These are phyloP conservation scores for Porites lobata DNA, from an alignment of 92 coral and sea anemone genomes.

Conservation along the genomic window DNA sequence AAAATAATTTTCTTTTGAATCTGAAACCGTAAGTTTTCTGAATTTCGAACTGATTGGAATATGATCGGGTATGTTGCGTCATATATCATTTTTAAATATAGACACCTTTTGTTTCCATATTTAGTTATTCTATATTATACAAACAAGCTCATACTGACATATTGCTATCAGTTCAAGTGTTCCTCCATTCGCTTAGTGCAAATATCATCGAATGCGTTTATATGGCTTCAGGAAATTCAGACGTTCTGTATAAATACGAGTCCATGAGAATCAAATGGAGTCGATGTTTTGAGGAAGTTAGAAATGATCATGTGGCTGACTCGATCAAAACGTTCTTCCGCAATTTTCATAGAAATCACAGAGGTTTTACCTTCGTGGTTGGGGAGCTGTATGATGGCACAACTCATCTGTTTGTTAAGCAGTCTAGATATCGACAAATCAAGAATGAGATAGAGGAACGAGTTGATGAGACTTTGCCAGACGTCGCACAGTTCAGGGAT, in stretches of 20 bases:
- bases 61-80: no score
- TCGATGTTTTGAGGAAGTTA: conserved; percentile 11
- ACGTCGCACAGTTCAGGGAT: conserved; percentile 29
- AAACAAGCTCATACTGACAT: background rate
- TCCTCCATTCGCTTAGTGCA: background rate
- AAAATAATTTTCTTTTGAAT: no score
- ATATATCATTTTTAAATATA: no score
- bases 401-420: conserved; percentile 49
- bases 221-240: conserved; percentile 9
- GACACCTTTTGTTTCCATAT: no score
- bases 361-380: conserved; percentile 49
- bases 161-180: background rate
- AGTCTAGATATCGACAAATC: conserved; percentile 47
- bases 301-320: background rate
- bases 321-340: conserved; percentile 52
- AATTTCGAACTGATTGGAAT: no score
- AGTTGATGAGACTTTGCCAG: conserved; percentile 37
- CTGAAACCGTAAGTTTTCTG: no score
- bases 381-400: conserved; percentile 63
- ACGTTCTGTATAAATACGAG: conserved; percentile 55
- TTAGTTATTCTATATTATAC: no score
- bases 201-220: background rate
- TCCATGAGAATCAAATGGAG: conserved; percentile 48
- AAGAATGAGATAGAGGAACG: conserved; percentile 62
- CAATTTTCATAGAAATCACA: conserved; percentile 55